Conservation (phyloP, 2,888 invertebrate species). For the Achlya flavicornis region DNA sequence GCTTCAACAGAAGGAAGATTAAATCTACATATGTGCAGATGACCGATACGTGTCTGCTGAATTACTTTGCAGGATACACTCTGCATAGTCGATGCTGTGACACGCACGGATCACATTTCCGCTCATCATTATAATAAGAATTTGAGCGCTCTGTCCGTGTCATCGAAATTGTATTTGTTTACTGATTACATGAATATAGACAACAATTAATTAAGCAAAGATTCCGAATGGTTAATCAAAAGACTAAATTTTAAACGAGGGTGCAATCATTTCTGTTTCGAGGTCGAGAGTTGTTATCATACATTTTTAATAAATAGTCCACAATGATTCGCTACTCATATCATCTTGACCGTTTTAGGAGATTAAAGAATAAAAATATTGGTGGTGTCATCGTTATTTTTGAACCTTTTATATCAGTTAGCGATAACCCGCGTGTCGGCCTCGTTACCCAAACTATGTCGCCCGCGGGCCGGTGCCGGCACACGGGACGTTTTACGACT, state of each 20-base stretch:
- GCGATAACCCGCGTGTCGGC: constrained; percentile 58
- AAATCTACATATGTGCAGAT: not conserved
- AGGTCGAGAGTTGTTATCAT: no score
- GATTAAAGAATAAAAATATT: constrained; percentile 28
- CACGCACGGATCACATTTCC: not conserved
- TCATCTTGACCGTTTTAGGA: constrained; percentile 16
- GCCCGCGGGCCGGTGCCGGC: not conserved
- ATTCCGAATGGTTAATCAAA: no score
- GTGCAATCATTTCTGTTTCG: no score
- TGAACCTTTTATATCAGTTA: constrained; percentile 50
- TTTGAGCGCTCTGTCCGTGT: not conserved
- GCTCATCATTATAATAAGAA: not conserved
- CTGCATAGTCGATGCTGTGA: not conserved
- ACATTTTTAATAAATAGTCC: not conserved
- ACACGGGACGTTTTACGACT: constrained; percentile 39
- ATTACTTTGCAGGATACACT: constrained; percentile 7
- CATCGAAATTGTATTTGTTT: not conserved
- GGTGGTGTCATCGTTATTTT: constrained; percentile 53
- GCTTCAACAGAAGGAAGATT: not conserved
- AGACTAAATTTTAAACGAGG: no score
- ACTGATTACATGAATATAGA: not conserved
- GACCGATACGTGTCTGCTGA: not conserved
- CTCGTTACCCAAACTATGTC: constrained; percentile 33
- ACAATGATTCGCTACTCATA: constrained; percentile 2
- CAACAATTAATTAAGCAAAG: no score